These are phyloP conservation scores for Uria lomvia DNA, from an alignment of 2,113 vertebrate species.

Conservation along the genomic window DNA sequence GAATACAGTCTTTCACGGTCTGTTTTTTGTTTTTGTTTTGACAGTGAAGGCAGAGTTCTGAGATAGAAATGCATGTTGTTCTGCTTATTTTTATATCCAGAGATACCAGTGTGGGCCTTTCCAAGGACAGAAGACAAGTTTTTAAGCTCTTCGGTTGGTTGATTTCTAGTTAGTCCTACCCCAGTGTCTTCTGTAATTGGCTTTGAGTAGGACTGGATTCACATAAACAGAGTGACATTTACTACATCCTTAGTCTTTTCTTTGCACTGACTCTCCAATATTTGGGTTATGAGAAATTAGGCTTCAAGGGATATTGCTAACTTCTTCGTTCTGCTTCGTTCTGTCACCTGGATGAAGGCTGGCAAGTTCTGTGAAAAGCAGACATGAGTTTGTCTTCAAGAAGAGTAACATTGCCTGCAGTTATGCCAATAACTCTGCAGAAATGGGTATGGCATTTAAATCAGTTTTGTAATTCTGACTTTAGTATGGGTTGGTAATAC, in stretches of 20 bases:
- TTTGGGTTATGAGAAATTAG: constrained; percentile 29
- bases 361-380: constrained; percentile 53
- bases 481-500: not conserved
- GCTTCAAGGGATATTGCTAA: constrained; percentile 8
- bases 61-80: constrained; percentile 64
- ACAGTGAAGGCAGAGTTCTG: not conserved
- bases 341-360: constrained; percentile 51
- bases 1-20: constrained; percentile 34
- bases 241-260: constrained; percentile 44
- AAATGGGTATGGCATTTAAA: constrained; percentile 83
- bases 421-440: constrained; percentile 86
- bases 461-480: not conserved
- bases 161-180: constrained; percentile 69
- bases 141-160: constrained; percentile 72
- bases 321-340: constrained; percentile 50
- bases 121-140: constrained; percentile 89
- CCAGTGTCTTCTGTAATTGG: constrained; percentile 75
- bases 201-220: constrained; percentile 65
- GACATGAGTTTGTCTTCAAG: constrained; percentile 88
- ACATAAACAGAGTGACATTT: constrained; percentile 62
- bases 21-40: not conserved
- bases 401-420: constrained; percentile 88
- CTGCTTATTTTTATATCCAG: constrained; percentile 73
- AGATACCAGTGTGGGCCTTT: constrained; percentile 72
- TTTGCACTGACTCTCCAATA: constrained; percentile 8